Conservation (phyloP, 1,140 invertebrate species). For the Achatina immaculata region DNA sequence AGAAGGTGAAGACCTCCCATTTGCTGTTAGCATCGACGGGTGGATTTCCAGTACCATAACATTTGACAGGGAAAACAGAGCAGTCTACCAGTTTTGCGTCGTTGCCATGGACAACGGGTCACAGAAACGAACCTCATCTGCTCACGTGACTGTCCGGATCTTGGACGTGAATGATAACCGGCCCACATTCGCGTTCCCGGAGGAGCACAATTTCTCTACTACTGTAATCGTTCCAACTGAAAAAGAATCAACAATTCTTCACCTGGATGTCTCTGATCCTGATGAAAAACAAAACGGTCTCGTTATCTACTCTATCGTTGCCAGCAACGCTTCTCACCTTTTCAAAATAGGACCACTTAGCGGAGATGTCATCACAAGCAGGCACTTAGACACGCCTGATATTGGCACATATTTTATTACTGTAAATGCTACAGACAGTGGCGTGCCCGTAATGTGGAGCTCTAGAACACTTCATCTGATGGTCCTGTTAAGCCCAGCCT, state of each 20-base stretch:
- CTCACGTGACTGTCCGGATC: conserved; percentile 83
- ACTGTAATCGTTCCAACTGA: conserved; percentile 30
- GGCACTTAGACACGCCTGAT: conserved; percentile 36
- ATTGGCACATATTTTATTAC: conserved; percentile 44
- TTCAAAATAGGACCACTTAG: conserved; percentile 48
- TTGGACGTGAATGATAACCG: conserved; percentile 82
- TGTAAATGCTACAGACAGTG: conserved; percentile 47
- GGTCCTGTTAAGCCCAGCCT: neutral
- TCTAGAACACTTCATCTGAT: conserved; percentile 31
- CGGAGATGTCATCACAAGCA: conserved; percentile 46
- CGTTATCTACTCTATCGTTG: conserved; percentile 43
- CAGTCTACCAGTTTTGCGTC: conserved; percentile 84
- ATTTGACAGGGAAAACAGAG: conserved; percentile 85
- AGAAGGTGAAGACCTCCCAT: conserved; percentile 21
- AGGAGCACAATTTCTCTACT: conserved; percentile 29
- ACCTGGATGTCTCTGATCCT: conserved; percentile 60
- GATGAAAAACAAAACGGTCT: conserved; percentile 44
- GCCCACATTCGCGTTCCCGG: conserved; percentile 69
- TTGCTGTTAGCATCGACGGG: conserved; percentile 32
- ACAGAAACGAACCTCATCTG: conserved; percentile 87
- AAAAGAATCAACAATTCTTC: conserved; percentile 29
- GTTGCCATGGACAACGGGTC: conserved; percentile 91
- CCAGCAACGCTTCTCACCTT: conserved; percentile 42
- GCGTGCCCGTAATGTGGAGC: conserved; percentile 20
- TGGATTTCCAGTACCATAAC: conserved; percentile 6